Evolutionary conservation across 1,140 invertebrate species (phyloP), one percentile per base, ranked within the genome.

Genomic region (Procambarus clarkii): DNA sequence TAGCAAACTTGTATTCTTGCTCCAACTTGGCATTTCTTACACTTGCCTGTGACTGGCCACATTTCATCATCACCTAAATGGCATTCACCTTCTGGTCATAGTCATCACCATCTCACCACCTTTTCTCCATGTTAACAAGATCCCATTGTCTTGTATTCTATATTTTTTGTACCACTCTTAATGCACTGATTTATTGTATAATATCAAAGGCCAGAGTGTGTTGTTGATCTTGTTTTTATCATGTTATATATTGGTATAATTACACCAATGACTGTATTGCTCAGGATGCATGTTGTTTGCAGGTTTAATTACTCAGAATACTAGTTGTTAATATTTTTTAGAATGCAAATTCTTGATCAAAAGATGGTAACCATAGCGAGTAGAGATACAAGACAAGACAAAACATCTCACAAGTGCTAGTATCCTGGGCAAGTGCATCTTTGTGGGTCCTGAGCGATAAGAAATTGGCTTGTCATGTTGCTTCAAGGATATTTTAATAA

Each of bases 121-220:
- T 88, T 71, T 89, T 71, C 79, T 83, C 87, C 87, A 89, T 81
- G 79, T 89, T 89, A 82, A 89, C 78, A 81, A 81, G 79, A 81
- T 80, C 64, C 87, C 80, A 50, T 83, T 69, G 48, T 81, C 87
- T 89, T 89, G 87, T 81, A 89, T 89, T 89, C 79, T 83, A 82
- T 89, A 89, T 89, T 89, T 89, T 89, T 89, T 89, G 87, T 89
- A 89, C 87, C 87, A 89, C 87, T 89, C 74, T 87, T 89, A 89
- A 89, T 82, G 87, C 87, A 89, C 87, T 89, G 87, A 89, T 89
- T 89, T 89, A 89, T 89, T 82, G 80, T 89, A 89, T 89, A 82
- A 89, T 89, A 89, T 89, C 87, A 89, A 89, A 89, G 87, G 87
- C 78, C 87, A 89, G 87, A 89, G 79, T 89, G 86, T 88, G 87